Conservation (phyloP, 2,888 invertebrate species). For the Dorcus parallelipipedus region DNA sequence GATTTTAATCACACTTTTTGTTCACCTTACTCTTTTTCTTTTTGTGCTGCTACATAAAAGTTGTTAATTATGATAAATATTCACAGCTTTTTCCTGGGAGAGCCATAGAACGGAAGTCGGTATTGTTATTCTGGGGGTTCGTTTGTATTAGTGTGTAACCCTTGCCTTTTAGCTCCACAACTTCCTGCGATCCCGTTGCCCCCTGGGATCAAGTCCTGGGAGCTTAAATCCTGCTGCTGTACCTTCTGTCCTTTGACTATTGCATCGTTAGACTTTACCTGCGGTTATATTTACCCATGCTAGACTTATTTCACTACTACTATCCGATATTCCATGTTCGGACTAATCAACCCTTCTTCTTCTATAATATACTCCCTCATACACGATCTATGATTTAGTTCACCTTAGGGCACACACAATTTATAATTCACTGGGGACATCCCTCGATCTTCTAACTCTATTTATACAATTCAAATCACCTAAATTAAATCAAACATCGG, state of each 20-base stretch:
- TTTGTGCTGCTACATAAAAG: constrained; percentile 47
- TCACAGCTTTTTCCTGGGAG: constrained; percentile 52
- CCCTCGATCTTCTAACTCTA: neutral
- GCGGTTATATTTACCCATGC: constrained; percentile 21
- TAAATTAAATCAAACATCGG: constrained; percentile 12
- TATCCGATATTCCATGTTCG: constrained; percentile 6
- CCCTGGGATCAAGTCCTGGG: constrained; percentile 44
- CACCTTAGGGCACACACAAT: constrained; percentile 14
- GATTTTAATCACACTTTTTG: constrained; percentile 21
- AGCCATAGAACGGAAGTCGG: constrained; percentile 50
- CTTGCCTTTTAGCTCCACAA: constrained; percentile 49
- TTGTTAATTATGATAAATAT: constrained; percentile 54
- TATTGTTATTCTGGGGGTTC: constrained; percentile 50
- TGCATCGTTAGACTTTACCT: constrained; percentile 26
- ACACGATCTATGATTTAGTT: constrained; percentile 19
- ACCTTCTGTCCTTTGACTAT: constrained; percentile 38
- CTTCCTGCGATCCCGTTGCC: constrained; percentile 48
- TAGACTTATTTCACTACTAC: constrained; percentile 15
- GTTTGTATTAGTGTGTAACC: constrained; percentile 51
- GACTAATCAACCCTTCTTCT: constrained; percentile 14
- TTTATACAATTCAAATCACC: constrained; percentile 12
- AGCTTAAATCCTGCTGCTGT: constrained; percentile 41
- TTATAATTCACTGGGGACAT: constrained; percentile 17
- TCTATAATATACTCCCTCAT: neutral
- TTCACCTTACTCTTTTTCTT: constrained; percentile 36